These are phyloP conservation scores for Caloenas nicobarica DNA, from an alignment of 2,113 vertebrate species.

Conservation along the genomic window DNA sequence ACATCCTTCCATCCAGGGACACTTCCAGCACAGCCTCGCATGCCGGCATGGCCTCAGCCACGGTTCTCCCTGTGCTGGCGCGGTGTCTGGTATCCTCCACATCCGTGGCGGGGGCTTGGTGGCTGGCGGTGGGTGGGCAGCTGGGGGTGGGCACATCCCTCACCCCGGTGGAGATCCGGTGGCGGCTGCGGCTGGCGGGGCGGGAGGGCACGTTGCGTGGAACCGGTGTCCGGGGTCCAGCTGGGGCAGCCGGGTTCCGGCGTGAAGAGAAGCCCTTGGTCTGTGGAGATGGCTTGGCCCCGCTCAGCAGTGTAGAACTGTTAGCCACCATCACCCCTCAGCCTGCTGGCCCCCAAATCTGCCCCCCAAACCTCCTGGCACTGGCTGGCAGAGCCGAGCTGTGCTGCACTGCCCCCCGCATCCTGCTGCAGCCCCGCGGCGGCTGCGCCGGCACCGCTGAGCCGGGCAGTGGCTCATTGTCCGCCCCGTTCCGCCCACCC, in stretches of 20 bases:
- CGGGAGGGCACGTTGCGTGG: not conserved
- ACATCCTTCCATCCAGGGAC: not conserved
- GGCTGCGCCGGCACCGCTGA: fast-evolving
- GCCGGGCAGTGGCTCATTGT: not conserved
- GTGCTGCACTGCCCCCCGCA: fast-evolving
- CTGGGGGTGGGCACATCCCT: fast-evolving
- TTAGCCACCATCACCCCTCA: not conserved
- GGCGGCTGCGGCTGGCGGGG: not conserved
- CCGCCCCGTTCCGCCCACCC: not conserved
- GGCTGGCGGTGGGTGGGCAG: not conserved
- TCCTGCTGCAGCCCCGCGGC: fast-evolving
- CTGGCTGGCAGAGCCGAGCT: not conserved
- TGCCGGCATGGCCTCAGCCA: not conserved
- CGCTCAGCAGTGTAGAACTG: not conserved
- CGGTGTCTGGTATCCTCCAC: not conserved
- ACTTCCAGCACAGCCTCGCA: fast-evolving
- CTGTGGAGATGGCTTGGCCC: not conserved
- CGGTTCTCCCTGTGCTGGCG: fast-evolving
- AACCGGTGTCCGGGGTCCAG: not conserved
- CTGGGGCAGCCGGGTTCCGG: not conserved
- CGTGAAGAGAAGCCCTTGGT: not conserved
- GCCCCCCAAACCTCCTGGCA: not conserved
- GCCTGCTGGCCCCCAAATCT: too few species aligned
- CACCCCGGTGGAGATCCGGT: not conserved
- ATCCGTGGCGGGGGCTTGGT: fast-evolving